Evolutionary conservation across 2,888 invertebrate species (phyloP).

Genomic region (Andrena haemorrhoa): DNA sequence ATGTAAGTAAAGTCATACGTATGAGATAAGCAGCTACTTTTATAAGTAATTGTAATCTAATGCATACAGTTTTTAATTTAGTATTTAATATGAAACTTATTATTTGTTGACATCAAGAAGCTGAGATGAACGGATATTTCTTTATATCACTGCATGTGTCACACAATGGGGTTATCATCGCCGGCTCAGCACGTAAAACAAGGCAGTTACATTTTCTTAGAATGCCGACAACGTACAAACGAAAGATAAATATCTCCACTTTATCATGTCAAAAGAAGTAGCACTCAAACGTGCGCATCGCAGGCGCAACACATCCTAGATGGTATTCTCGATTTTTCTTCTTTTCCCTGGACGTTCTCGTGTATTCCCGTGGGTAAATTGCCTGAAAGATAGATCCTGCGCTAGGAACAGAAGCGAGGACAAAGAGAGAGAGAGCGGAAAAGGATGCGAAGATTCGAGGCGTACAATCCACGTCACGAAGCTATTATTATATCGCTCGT

Average conservation of each 20-base stretch:
- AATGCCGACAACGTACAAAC: constrained; percentile 3
- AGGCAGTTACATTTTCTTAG: neutral
- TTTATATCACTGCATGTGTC: no score
- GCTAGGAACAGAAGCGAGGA: constrained; percentile 41
- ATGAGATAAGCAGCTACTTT: no score
- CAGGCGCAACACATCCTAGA: constrained; percentile 46
- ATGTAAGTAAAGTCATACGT: no score
- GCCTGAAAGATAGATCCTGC: constrained; percentile 52
- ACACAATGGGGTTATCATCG: no score
- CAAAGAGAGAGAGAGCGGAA: constrained; percentile 23
- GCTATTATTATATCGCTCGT: constrained; percentile 70
- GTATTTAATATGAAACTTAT: no score
- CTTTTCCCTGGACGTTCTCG: constrained; percentile 11
- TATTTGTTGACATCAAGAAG: no score
- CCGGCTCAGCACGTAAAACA: no score
- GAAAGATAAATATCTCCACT: constrained; percentile 38
- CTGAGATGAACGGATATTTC: no score
- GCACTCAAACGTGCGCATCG: constrained; percentile 9
- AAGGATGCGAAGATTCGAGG: constrained; percentile 58
- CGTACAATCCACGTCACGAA: constrained; percentile 63
- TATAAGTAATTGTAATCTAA: no score
- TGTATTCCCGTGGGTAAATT: constrained; percentile 48
- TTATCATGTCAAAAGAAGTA: constrained; percentile 26
- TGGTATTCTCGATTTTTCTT: neutral
- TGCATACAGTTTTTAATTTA: no score